Evolutionary conservation across 2,888 invertebrate species (phyloP).

Genomic region (Helleia helle): DNA sequence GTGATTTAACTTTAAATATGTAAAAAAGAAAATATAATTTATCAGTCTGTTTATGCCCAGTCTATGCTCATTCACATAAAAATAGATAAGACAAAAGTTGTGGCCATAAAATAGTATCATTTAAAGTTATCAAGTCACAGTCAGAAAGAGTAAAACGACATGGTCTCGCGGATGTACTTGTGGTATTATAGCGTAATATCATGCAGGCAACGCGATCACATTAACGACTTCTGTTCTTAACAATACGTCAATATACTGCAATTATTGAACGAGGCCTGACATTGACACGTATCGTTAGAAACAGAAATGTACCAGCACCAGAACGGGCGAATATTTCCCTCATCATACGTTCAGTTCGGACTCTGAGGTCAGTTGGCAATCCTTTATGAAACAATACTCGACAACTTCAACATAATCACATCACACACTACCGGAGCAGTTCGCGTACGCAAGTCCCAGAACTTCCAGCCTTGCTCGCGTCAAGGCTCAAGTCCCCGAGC

Average conservation of each 20-base stretch:
- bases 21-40: too few species aligned
- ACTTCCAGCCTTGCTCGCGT: conserved; percentile 6
- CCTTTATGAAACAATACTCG: background rate
- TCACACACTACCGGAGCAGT: conserved; percentile 12
- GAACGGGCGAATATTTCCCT: conserved; percentile 40
- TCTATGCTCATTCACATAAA: too few species aligned
- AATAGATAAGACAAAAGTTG: too few species aligned
- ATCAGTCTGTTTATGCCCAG: too few species aligned
- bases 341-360: conserved; percentile 20
- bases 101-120: too few species aligned
- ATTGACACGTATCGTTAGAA: conserved; percentile 29
- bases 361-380: background rate
- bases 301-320: conserved; percentile 46
- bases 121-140: too few species aligned
- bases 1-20: too few species aligned
- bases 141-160: background rate
- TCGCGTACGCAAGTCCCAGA: conserved; percentile 4
- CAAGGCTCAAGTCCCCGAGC: conserved; percentile 11
- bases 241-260: too few species aligned
- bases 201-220: too few species aligned
- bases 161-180: background rate
- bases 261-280: too few species aligned
- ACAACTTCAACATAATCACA: background rate
- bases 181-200: too few species aligned
- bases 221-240: too few species aligned